These are phyloP conservation scores for Ornithoptera priamus DNA, from an alignment of 2,888 invertebrate species.

Conservation along the genomic window DNA sequence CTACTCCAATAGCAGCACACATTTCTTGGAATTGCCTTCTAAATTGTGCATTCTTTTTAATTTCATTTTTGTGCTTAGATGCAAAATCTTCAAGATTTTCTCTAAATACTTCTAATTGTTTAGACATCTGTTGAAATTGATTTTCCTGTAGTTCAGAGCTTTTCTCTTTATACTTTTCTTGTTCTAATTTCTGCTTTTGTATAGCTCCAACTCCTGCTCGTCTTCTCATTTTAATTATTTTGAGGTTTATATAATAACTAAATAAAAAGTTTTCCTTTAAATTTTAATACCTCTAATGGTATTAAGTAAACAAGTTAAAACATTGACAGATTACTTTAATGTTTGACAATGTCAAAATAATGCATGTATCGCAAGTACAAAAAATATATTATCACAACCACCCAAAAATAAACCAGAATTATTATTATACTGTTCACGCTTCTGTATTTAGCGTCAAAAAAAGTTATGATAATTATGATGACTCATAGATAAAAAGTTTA, in stretches of 20 bases:
- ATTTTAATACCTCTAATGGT: neutral
- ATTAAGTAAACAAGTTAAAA: neutral
- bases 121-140: constrained; percentile 95
- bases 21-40: constrained; percentile 98
- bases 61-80: constrained; percentile 95
- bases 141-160: constrained; percentile 95
- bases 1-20: constrained; percentile 99
- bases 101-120: constrained; percentile 95
- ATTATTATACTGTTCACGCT: too few species aligned
- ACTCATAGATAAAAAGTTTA: too few species aligned
- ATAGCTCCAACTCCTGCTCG: constrained; percentile 93
- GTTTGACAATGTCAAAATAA: neutral
- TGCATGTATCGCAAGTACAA: neutral
- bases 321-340: neutral
- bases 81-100: constrained; percentile 97
- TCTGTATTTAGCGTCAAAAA: too few species aligned
- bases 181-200: constrained; percentile 91
- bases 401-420: too few species aligned
- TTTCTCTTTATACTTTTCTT: constrained; percentile 95
- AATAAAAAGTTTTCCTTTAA: neutral
- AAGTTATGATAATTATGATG: too few species aligned
- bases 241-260: neutral
- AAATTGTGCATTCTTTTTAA: constrained; percentile 96
- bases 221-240: constrained; percentile 83
- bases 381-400: neutral